Conservation (phyloP, 2,113 vertebrate species). For the Cephalopholis sonnerati region DNA sequence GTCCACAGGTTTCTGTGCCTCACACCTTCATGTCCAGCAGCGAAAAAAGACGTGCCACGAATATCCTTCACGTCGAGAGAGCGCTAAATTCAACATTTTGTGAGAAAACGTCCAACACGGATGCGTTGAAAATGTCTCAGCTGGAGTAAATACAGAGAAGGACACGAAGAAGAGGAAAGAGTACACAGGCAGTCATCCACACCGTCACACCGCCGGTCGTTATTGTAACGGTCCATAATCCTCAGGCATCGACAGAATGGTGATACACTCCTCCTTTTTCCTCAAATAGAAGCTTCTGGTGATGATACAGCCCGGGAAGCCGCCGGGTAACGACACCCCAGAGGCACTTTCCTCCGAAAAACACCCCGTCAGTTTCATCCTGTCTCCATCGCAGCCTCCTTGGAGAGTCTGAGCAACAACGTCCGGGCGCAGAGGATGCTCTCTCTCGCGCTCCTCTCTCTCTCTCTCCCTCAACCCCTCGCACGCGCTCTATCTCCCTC, state of each 20-base stretch:
- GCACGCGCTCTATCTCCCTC: slow-evolving; percentile 12
- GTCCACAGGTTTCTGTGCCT: slow-evolving; percentile 55
- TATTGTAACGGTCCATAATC: slow-evolving; percentile 61
- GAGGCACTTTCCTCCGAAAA: slow-evolving; percentile 47
- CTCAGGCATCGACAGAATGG: slow-evolving; percentile 43
- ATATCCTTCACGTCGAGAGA: slow-evolving; percentile 27
- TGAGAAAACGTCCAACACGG: neutral
- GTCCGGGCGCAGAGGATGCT: slow-evolving; percentile 53
- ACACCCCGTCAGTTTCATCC: slow-evolving; percentile 59
- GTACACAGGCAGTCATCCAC: slow-evolving; percentile 34
- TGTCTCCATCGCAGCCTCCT: slow-evolving; percentile 72
- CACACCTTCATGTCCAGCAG: slow-evolving; percentile 30
- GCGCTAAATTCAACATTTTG: slow-evolving; percentile 63
- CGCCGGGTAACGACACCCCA: slow-evolving; percentile 44
- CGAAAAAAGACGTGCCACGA: slow-evolving; percentile 29
- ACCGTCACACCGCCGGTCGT: slow-evolving; percentile 37
- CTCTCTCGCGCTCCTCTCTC: slow-evolving; percentile 26
- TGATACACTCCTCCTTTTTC: slow-evolving; percentile 16
- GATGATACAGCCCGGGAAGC: slow-evolving; percentile 9
- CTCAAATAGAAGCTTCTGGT: slow-evolving; percentile 17
- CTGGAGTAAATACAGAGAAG: slow-evolving; percentile 4
- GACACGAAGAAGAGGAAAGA: slow-evolving; percentile 18
- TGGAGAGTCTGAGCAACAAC: slow-evolving; percentile 66
- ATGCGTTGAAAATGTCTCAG: slow-evolving; percentile 5
- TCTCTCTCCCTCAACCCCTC: slow-evolving; percentile 20